Evolutionary conservation across 1,140 invertebrate species (phyloP), one percentile per base, ranked within the genome.

Genomic region (Littorina saxatilis): DNA sequence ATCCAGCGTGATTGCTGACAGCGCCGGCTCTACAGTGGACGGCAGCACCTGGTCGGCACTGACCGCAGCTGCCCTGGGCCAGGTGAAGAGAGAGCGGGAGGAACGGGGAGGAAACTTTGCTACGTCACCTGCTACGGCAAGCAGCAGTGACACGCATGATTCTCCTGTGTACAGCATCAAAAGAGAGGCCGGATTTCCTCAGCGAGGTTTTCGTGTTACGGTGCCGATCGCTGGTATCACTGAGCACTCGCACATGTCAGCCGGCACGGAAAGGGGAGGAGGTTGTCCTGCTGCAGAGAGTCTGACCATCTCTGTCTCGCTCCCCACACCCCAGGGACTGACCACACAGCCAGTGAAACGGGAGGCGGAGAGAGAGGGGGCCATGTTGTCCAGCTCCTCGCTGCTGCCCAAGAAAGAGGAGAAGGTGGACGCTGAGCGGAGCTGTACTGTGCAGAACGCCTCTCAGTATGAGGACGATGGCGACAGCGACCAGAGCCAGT

Each of bases 401-500:
- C 2, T 39, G 1, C 20, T 55, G 32, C 47, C 29, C n/a, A 37
- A 2, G 11, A 39, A 52, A 39, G 47, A 37, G 27, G 47, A 39
- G 58, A 23, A 50, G n/a, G n/a, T n/a, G 43, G 17, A 47, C 43
- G 43, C 17, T 47, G 43, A 47, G 5, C 17, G 43, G n/a, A n/a
- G n/a, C 35, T 23, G 27, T 75, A 47, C 13, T 4, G 17, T 39
- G n/a, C 35, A 35, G 2, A 40, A 32, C 29, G 17, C 23, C 32
- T n/a, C 35, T 66, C 32, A 43, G 5, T 0, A n/a, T 37, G 35
- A 15, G 40, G 74, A 39, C 13, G 52, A 40, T 1, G 76, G 52
- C 29, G 52, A 66, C 11, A 32, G 55, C n/a, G 52, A 78, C 17
- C 27, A 43, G 32, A 78, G 76, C 37, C 52, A 78, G 58, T 58